Base-by-base conservation (phyloP, 1,140 invertebrate species). In the Galleria mellonella region DNA sequence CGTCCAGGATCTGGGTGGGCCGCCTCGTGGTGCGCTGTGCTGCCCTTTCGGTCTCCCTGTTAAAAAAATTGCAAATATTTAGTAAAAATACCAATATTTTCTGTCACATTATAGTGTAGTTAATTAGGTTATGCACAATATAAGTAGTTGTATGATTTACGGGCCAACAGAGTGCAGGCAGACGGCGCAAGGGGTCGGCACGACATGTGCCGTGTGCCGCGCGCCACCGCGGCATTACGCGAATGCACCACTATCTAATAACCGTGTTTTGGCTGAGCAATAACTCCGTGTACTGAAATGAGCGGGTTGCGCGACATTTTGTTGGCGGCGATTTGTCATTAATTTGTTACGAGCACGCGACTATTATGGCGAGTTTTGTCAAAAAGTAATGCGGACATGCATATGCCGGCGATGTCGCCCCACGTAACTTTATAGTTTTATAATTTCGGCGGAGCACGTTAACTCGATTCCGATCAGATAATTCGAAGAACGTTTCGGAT, bases 1-100 rank as follows among this genome's bases (percentile, higher is more conserved):
- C 10, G 94, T 96, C 95, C 95, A 96, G 0, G 94, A 95, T 12
- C 95, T 87, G 0, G 95, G 95, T 0, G 94, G 95, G 0, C 94
- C 95, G 6, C 95, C 95, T 29, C 95, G 86, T 4, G 95, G 94
- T 1, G 94, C 94, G 57, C 93, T 94, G 87, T 96, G 94, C 63
- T 96, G 94, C 5, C 94, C 94, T 69, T 95, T 96, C 30, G 94
- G 93, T 63, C 93, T 88, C 86, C 86, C 86, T 87, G 75, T 40
- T 40, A 30, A 64, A 14, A 62, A 50, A 55, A 38, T 42, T 39
- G 11, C 23, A 14, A 10, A 14, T 29, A 23, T 14, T 38, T 37
- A 37, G 35, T 14, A 39, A 13, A 43, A 33, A 32, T 33, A 39
- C 17, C 17, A 23, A 23, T 23, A 23, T 23, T 61, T 73, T 54